phyloP scores from a whole-genome alignment of 2,797 vertebrate genomes.

The Falco biarmicus region DNA sequence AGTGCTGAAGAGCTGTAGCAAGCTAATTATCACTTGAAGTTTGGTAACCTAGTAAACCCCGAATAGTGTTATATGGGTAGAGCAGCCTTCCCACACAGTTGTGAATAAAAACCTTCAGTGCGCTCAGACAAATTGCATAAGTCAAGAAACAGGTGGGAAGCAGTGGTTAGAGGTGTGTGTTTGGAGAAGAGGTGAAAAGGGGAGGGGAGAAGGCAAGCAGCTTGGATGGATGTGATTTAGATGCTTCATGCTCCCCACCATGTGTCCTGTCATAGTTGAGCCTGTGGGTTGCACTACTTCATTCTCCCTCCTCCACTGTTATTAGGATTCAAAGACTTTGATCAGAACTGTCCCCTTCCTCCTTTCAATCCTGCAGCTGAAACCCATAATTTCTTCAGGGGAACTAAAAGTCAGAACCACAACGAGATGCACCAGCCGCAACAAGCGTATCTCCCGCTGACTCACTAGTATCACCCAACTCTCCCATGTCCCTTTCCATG shows the following conservation, averaged over 20 bases:
- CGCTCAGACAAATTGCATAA: not conserved
- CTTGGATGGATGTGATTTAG: not conserved
- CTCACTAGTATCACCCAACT: not conserved
- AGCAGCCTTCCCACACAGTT: not conserved
- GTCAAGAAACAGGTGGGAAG: not conserved
- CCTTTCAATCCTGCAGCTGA: not conserved
- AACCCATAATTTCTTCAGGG: not conserved
- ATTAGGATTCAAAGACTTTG: not conserved
- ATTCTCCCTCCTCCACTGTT: not conserved
- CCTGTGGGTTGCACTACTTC: not conserved
- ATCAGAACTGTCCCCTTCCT: not conserved
- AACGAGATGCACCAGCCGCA: not conserved
- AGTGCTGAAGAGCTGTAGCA: not conserved
- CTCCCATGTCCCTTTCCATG: not conserved
- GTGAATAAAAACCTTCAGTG: not conserved
- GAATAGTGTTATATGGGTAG: not conserved
- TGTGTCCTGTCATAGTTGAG: fast-evolving
- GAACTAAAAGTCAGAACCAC: not conserved
- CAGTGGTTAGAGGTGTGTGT: not conserved
- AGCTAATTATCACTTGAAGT: not conserved
- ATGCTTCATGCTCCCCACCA: not conserved
- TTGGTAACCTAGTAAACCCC: not conserved
- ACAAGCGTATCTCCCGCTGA: not conserved
- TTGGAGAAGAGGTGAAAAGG: not conserved
- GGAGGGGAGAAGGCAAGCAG: not conserved